phyloP scores from a whole-genome alignment of 2,113 vertebrate genomes.

The Ceuthmochares aereus region DNA sequence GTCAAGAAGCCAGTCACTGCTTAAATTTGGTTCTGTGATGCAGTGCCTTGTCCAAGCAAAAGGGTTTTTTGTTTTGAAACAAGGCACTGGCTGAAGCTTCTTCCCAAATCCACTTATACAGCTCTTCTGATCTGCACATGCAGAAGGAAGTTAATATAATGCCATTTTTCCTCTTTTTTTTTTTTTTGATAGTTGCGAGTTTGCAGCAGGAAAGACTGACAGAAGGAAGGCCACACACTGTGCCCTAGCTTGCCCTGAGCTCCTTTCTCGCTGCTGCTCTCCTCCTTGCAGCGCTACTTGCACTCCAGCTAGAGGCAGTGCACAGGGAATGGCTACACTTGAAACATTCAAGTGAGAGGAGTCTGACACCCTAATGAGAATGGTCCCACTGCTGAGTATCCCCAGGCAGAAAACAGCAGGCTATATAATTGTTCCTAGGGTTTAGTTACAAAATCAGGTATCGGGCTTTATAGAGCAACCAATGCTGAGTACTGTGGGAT shows the following conservation, averaged over 20 bases:
- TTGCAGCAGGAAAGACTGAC: neutral
- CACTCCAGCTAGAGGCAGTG: neutral
- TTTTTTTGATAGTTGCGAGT: neutral
- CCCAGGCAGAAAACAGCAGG: neutral
- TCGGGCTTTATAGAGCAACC: neutral
- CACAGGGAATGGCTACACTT: neutral
- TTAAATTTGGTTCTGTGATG: neutral
- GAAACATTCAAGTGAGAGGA: accelerated
- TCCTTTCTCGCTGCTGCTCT: neutral
- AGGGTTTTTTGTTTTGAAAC: neutral
- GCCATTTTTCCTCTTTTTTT: neutral
- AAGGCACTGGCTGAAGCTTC: neutral
- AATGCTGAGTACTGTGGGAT: accelerated
- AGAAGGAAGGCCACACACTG: neutral
- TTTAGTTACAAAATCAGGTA: accelerated
- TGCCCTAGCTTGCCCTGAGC: neutral
- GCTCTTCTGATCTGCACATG: neutral
- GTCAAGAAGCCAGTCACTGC: neutral
- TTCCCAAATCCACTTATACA: accelerated
- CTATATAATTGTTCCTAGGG: no score
- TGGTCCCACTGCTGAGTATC: accelerated
- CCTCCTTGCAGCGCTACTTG: neutral
- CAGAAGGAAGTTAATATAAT: neutral
- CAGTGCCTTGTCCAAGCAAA: neutral
- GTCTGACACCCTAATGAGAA: accelerated